Evolutionary conservation across 2,888 invertebrate species (phyloP), one percentile per base, ranked within the genome.

Genomic region (Cylindroiulus punctatus): DNA sequence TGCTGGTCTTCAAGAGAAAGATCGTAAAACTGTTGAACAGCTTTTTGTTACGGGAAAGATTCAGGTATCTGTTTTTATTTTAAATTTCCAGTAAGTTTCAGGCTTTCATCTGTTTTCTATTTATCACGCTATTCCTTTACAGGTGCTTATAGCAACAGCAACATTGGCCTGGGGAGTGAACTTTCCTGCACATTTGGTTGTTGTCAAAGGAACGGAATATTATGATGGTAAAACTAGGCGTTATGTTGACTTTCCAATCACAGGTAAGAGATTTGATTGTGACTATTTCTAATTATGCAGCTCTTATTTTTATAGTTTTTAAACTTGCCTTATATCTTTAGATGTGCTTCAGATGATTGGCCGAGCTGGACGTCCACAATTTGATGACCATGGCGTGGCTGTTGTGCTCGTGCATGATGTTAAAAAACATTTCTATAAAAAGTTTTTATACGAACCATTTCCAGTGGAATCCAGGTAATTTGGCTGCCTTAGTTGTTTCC

Each of bases 321-420:
- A 65, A 44, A 44, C 12, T 85, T 85, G n/a, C 30, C 17, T 26
- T 1, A n/a, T n/a, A n/a, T 26, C 84, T 90, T 10, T 88, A 92
- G 99, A 99, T 92, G 98, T 99, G 0, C 92, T 99, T 87, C 99
- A 99, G 92, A 99, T 99, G 99, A 99, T 99, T 95, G 99, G 99
- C 1, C 93, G 99, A 87, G 99, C 99, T 87, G 99, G 99, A 0
- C 93, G 99, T 86, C 99, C 99, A 0, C 96, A 99, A 92, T 99
- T 95, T 90, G 99, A 99, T 91, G 95, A 96, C 89, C 95, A 96
- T 89, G 99, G 93, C 2, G 92, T 92, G 8, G 93, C 93, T 19
- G 92, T 93, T 57, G 92, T 94, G 84, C 91, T 93, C 65, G 93
- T 99, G 0, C 99, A 99, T 90, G 99, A 99, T 89, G 94, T 96